phyloP scores from a whole-genome alignment of 1,140 invertebrate species.

The Teleogryllus occipitalis region DNA sequence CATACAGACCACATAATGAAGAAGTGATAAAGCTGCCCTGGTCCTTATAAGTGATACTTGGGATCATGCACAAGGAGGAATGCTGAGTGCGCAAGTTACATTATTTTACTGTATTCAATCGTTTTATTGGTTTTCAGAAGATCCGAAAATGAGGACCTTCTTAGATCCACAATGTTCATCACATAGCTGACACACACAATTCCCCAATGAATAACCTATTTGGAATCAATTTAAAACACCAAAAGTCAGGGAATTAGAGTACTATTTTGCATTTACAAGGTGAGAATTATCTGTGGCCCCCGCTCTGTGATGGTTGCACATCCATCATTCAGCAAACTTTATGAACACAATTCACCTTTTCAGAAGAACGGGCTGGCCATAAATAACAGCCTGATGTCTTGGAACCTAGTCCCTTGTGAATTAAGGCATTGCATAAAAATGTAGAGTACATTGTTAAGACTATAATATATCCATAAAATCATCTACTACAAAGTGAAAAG shows the following conservation, averaged over 20 bases:
- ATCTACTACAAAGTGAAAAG: constrained; percentile 7
- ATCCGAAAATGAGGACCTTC: not conserved
- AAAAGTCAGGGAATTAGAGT: not conserved
- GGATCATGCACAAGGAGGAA: not conserved
- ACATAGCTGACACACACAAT: not conserved
- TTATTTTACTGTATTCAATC: not conserved
- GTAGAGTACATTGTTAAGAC: not conserved
- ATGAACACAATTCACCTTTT: not conserved
- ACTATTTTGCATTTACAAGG: not conserved
- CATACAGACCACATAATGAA: not conserved
- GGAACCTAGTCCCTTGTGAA: constrained; percentile 7
- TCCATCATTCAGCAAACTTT: not conserved
- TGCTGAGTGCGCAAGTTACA: not conserved
- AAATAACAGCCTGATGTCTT: not conserved
- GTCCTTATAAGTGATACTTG: not conserved
- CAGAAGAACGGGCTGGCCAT: not conserved
- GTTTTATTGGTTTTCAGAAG: not conserved
- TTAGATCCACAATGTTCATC: not conserved
- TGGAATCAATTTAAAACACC: not conserved
- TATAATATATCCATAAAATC: constrained; percentile 8
- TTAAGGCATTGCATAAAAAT: constrained; percentile 14
- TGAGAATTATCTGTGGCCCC: not conserved
- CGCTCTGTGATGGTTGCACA: not conserved
- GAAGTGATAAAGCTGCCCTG: not conserved
- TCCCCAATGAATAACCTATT: not conserved